Conservation (phyloP, 2,797 vertebrate species). For the Melanotaenia pygmaea region DNA sequence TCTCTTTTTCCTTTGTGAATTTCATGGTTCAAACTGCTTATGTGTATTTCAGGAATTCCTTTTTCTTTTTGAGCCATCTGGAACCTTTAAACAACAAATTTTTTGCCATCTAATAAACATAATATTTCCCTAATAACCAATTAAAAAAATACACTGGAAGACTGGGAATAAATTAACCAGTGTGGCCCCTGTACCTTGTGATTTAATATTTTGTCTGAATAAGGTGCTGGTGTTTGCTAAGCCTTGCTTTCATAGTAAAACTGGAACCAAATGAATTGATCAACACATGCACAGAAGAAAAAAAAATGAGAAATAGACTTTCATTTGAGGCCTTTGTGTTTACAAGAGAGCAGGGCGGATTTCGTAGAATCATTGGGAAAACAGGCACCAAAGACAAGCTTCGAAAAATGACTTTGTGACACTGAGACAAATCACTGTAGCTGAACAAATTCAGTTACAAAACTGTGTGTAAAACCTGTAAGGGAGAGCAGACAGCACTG, state of each 20-base stretch:
- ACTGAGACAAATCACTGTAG: not conserved
- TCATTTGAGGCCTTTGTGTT: not conserved
- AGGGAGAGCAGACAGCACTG: conserved; percentile 1
- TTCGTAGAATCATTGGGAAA: not conserved
- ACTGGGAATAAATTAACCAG: not conserved
- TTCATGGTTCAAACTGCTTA: conserved; percentile 15
- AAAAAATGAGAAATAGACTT: not conserved
- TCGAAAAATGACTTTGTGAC: not conserved
- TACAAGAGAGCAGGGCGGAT: not conserved
- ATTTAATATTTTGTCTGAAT: not conserved
- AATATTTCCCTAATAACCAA: not conserved
- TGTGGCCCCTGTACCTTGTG: conserved; percentile 7
- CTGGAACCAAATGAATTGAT: not conserved
- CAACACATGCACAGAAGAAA: not conserved
- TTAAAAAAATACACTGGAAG: conserved; percentile 5
- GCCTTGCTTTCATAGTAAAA: conserved; percentile 5
- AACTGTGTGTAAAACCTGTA: not conserved
- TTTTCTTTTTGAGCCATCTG: conserved; percentile 7
- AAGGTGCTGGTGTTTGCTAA: not conserved
- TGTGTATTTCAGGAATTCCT: not conserved
- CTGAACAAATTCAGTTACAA: not conserved
- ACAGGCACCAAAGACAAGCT: not conserved
- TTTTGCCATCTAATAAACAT: not conserved
- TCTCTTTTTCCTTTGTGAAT: conserved; percentile 7
- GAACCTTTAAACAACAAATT: not conserved